Percentiles rank a stretch among this genome's conserved stretches.
Conservation (phyloP, 2,888 invertebrate genomes). For the Alentia gelatinosa region DNA sequence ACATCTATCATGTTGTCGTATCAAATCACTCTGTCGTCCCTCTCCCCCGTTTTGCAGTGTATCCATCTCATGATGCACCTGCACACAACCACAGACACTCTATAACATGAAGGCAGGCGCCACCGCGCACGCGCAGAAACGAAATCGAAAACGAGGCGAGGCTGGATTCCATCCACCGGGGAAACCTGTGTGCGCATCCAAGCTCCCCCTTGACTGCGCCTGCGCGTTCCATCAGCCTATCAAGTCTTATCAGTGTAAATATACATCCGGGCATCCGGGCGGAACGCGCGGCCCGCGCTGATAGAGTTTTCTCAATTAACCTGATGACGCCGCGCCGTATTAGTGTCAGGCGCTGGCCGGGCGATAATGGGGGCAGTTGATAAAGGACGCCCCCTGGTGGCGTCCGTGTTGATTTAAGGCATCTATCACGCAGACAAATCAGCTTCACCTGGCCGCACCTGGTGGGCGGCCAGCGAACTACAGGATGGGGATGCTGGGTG, state of each 20-base stretch:
- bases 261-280: constrained; percentile 20
- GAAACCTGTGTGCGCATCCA: not conserved
- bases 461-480: not conserved
- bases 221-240: not conserved
- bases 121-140: not conserved
- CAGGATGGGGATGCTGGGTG: not conserved
- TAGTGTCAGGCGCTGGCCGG: not conserved
- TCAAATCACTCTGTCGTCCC: too few relatives aligned
- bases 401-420: not conserved
- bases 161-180: not conserved
- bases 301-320: constrained; percentile 12
- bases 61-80: too few relatives aligned
- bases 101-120: too few relatives aligned
- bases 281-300: constrained; percentile 10
- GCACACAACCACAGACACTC: too few relatives aligned
- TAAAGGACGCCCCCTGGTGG: constrained; percentile 29
- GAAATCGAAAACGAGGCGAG: not conserved
- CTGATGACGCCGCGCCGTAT: not conserved
- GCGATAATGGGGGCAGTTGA: constrained; percentile 26
- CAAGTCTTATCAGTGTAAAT: constrained; percentile 40
- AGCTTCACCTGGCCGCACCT: not conserved
- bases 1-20: too few relatives aligned
- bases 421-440: not conserved
- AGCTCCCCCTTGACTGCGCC: not conserved
- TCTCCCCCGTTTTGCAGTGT: too few relatives aligned